Evolutionary conservation across 2,888 invertebrate species (phyloP).

Genomic region (Pheosia gnoma): DNA sequence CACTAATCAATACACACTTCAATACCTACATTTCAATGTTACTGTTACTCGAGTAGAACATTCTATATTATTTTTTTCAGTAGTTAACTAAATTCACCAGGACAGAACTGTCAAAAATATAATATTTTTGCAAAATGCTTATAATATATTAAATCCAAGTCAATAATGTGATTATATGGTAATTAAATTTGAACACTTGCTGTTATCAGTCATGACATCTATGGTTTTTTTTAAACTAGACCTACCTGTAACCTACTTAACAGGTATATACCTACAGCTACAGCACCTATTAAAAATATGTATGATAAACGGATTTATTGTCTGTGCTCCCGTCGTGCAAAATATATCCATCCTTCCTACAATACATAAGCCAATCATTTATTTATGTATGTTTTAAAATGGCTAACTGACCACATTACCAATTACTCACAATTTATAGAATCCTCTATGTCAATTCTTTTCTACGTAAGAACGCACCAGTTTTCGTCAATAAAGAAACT

Average conservation of each 20-base stretch:
- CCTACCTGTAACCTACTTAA: conserved; percentile 22
- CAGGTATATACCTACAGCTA: conserved; percentile 11
- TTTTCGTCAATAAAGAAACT: conserved; percentile 45
- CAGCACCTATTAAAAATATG: background rate
- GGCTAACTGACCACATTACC: conserved; percentile 23
- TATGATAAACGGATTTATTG: background rate
- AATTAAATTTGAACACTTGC: conserved; percentile 2
- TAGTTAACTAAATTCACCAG: background rate
- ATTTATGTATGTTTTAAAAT: conserved; percentile 19
- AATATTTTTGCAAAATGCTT: background rate
- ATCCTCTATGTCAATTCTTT: conserved; percentile 33
- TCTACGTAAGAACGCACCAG: conserved; percentile 44
- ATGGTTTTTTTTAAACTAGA: conserved; percentile 16
- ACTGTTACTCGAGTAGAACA: background rate
- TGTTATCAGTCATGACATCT: conserved; percentile 9
- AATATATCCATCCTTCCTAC: background rate
- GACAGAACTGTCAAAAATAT: background rate
- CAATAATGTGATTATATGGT: background rate
- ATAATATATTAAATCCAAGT: background rate
- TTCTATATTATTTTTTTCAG: background rate
- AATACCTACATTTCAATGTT: background rate
- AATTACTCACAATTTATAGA: conserved; percentile 39
- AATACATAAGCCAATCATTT: conserved; percentile 10
- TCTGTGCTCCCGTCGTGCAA: conserved; percentile 6
- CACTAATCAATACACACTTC: background rate